phyloP scores from a whole-genome alignment of 1,140 invertebrate genomes.

The Eueides isabella region DNA sequence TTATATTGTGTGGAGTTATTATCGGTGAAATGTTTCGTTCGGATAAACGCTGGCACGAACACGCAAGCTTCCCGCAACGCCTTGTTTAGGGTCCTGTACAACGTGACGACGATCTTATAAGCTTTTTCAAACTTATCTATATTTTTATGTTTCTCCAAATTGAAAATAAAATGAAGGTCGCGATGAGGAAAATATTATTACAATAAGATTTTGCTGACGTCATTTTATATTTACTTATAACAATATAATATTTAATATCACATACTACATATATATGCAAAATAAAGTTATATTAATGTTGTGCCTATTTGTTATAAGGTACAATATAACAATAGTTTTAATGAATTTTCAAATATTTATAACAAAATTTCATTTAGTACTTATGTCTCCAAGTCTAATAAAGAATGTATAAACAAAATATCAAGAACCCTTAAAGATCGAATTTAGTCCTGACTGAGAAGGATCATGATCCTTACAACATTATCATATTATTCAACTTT shows the following conservation, averaged over 20 bases:
- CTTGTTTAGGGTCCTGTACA: conserved; percentile 53
- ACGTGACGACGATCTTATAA: background rate
- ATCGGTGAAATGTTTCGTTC: conserved; percentile 82
- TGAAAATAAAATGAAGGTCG: background rate
- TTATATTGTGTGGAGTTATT: conserved; percentile 82
- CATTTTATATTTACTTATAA: background rate
- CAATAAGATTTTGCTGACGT: background rate
- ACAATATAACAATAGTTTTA: too few species aligned
- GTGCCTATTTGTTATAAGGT: too few species aligned
- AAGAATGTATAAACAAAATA: background rate
- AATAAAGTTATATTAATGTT: too few species aligned
- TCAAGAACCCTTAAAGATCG: conserved; percentile 25
- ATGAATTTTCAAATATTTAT: too few species aligned
- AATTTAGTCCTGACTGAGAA: too few species aligned
- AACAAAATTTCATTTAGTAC: too few species aligned
- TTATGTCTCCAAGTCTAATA: too few species aligned
- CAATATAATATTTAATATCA: too few species aligned
- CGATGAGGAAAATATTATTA: background rate
- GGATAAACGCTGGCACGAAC: conserved; percentile 73
- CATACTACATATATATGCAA: too few species aligned
- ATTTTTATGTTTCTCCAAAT: background rate
- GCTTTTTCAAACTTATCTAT: background rate
- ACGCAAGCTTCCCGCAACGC: conserved; percentile 65
- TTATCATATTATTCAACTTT: conserved; percentile 54
- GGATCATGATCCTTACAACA: conserved; percentile 27